phyloP scores from a whole-genome alignment of 2,797 vertebrate genomes.

The Xerus rutilus region DNA sequence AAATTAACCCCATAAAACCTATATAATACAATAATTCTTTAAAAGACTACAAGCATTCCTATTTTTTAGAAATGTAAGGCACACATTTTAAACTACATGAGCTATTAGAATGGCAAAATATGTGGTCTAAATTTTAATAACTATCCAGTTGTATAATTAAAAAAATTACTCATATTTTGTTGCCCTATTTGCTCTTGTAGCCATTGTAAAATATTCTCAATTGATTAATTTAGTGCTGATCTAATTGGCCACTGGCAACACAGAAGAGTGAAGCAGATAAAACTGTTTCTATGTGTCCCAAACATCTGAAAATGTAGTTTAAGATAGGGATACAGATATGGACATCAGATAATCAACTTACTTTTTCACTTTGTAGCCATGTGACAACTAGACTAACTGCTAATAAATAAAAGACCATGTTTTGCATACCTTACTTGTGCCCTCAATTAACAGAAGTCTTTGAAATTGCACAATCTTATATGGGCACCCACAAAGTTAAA shows the following conservation, averaged over 20 bases:
- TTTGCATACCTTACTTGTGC: not conserved
- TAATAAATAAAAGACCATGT: not conserved
- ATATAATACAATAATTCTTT: not conserved
- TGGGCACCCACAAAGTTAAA: not conserved
- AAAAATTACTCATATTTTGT: slow-evolving; percentile 20
- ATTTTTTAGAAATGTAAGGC: slow-evolving; percentile 12
- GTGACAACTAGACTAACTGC: not conserved
- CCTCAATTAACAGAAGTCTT: not conserved
- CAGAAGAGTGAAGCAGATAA: not conserved
- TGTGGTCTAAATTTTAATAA: slow-evolving; percentile 39
- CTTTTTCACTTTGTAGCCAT: slow-evolving; percentile 24
- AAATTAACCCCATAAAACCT: not conserved
- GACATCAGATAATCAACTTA: not conserved
- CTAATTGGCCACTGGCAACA: not conserved
- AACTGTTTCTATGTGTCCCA: not conserved
- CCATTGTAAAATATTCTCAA: not conserved
- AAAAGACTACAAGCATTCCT: not conserved
- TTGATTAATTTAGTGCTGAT: not conserved
- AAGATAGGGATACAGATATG: not conserved
- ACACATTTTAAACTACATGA: slow-evolving; percentile 40
- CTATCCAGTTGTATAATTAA: not conserved
- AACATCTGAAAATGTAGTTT: not conserved
- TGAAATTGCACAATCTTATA: not conserved
- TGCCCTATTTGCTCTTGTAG: not conserved
- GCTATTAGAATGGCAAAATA: not conserved